Conservation (phyloP, 2,797 vertebrate species). For the Garrulus glandarius region DNA sequence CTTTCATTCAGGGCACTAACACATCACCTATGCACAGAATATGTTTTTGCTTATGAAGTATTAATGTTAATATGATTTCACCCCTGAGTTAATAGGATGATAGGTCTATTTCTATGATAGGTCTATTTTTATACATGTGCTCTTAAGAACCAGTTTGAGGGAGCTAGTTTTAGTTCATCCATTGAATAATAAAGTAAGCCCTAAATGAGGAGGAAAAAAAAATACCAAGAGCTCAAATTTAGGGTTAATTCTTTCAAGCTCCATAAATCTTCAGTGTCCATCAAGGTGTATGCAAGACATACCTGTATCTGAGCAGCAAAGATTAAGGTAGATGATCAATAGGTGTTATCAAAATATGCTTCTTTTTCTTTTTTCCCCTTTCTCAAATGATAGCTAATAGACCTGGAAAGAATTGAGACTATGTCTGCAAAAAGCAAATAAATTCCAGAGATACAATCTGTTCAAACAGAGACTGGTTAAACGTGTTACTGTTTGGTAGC, state of each 20-base stretch:
- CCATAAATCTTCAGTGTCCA: neutral
- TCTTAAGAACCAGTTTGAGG: neutral
- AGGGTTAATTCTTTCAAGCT: conserved; percentile 18
- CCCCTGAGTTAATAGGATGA: neutral
- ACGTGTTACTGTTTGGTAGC: neutral
- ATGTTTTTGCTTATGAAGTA: neutral
- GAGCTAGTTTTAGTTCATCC: neutral
- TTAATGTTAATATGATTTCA: neutral
- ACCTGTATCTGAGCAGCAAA: conserved; percentile 8
- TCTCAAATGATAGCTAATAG: conserved; percentile 10
- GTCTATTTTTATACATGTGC: neutral
- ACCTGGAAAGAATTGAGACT: neutral
- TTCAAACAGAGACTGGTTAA: neutral
- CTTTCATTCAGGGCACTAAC: neutral
- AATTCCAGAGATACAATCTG: neutral
- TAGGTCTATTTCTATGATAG: neutral
- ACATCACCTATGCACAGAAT: neutral
- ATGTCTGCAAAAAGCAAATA: neutral
- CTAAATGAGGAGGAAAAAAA: neutral
- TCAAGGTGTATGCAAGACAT: neutral
- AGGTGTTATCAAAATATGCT: neutral
- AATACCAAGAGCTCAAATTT: neutral
- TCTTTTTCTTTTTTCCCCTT: neutral
- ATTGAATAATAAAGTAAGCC: neutral
- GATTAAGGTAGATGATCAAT: conserved; percentile 41